phyloP scores from a whole-genome alignment of 2,888 invertebrate genomes.

The Malthinus flaveolus region DNA sequence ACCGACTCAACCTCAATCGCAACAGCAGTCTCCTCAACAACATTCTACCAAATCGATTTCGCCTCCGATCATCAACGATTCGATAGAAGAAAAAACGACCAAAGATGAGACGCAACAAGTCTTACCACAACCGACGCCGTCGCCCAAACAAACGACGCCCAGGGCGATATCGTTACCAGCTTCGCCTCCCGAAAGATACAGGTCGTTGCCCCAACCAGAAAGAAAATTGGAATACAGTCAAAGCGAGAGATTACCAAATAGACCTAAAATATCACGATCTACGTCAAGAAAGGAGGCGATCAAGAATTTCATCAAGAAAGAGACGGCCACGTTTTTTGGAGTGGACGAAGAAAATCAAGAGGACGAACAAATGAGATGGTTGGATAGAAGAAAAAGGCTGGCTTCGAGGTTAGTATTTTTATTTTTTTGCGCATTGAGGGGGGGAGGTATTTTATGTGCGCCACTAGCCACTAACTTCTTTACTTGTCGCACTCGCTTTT shows the following conservation, averaged over 20 bases:
- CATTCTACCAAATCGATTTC: conserved; percentile 15
- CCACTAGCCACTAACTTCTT: no score
- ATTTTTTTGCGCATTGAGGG: background rate
- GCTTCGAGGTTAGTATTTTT: conserved; percentile 66
- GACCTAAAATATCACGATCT: conserved; percentile 52
- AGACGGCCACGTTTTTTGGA: conserved; percentile 84
- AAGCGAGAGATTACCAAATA: conserved; percentile 48
- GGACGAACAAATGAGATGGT: conserved; percentile 75
- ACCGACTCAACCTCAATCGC: conserved; percentile 31
- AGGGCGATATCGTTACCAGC: conserved; percentile 34
- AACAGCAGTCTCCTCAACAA: conserved; percentile 46
- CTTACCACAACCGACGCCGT: conserved; percentile 15
- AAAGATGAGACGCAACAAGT: conserved; percentile 14
- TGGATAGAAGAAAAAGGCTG: conserved; percentile 77
- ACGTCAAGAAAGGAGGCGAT: conserved; percentile 55
- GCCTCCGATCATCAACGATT: conserved; percentile 19
- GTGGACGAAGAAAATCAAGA: conserved; percentile 78
- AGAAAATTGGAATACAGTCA: conserved; percentile 45
- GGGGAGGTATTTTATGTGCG: background rate
- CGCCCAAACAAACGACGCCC: conserved; percentile 36
- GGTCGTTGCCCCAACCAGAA: conserved; percentile 25
- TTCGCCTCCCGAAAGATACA: conserved; percentile 39
- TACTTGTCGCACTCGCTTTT: no score
- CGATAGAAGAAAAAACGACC: conserved; percentile 22
- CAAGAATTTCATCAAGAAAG: conserved; percentile 72